Base-by-base conservation (phyloP, 2,797 vertebrate species). In the Manis pentadactyla region DNA sequence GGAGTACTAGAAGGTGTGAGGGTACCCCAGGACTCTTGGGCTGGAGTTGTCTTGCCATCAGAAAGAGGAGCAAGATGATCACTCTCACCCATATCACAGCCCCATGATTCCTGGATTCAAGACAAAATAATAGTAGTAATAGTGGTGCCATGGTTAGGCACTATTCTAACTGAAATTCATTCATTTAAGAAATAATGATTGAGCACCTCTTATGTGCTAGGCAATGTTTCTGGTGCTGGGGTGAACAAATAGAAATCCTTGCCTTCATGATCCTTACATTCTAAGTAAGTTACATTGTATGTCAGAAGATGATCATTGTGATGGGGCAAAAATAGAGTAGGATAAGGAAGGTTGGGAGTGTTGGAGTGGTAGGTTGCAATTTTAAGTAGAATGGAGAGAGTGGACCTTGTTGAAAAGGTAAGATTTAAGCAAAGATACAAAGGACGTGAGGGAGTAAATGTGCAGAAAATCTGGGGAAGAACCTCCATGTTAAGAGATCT, bases 131-230 rank as follows among this genome's bases (percentile, higher is more conserved):
- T 78, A 86, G 49, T 69, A 69, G 63, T 94, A 93, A 53, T 46
- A 42, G 53, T 87, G 39, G 23, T 69, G 51, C n/a, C 63, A 42
- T 83, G 11, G 5, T 57, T 81, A 69, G 39, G 59, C 25, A 18
- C 21, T 93, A 7, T 79, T 97, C 66, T 74, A 78, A 46, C 34
- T 42, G 19, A 75, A 27, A 75, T 71, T 90, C 37, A 91, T 84
- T 95, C 31, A 91, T 95, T 84, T 97, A 95, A 94, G 78, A 74
- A 85, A 57, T 81, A 46, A 12, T 85, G 64, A 74, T 55, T 68
- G 59, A 79, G 7, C 10, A 69, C 17, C n/a, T 73, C 29, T 59
- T 79, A 61, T 51, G n/a, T 90, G 23, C 27, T 49, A 85, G 71
- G 31, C 57, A 64, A 27, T 86, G 9, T 86, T 82, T 63, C 85